Conservation (phyloP, 2,797 vertebrate species). For the Danio aesculapii region DNA sequence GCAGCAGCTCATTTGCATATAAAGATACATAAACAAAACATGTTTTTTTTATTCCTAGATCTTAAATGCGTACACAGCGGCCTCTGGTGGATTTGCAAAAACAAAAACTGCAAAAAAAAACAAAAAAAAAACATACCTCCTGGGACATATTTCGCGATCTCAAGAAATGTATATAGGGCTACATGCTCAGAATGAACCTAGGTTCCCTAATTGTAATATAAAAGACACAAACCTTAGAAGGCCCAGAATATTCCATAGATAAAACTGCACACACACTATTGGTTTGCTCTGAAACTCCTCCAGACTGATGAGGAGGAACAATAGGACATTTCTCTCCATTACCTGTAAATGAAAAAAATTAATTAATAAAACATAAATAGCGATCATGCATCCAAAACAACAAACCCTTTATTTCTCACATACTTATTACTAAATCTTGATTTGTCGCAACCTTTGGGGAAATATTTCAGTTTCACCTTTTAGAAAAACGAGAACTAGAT, state of each 20-base stretch:
- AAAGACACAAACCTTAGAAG: conserved; percentile 82
- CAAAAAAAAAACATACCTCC: no score
- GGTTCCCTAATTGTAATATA: not conserved
- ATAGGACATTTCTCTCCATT: conserved; percentile 86
- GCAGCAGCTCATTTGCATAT: no score
- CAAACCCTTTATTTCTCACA: not conserved
- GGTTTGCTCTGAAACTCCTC: conserved; percentile 92
- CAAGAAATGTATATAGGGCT: no score
- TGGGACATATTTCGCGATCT: no score
- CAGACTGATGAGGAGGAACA: conserved; percentile 87
- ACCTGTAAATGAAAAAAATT: conserved; percentile 76
- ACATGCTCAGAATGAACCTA: no score
- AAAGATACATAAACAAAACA: no score
- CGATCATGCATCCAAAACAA: not conserved
- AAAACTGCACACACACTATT: conserved; percentile 87
- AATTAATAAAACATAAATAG: not conserved
- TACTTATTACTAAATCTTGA: not conserved
- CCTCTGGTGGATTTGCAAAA: no score
- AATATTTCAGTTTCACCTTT: not conserved
- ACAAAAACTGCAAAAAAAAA: no score
- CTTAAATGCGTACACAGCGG: no score
- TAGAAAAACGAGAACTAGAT: not conserved
- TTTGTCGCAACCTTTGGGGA: not conserved
- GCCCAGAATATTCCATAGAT: conserved; percentile 91
- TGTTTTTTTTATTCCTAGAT: no score